These are phyloP conservation scores for Clupea harengus DNA, from an alignment of 2,113 vertebrate genomes.

Conservation along the genomic window DNA sequence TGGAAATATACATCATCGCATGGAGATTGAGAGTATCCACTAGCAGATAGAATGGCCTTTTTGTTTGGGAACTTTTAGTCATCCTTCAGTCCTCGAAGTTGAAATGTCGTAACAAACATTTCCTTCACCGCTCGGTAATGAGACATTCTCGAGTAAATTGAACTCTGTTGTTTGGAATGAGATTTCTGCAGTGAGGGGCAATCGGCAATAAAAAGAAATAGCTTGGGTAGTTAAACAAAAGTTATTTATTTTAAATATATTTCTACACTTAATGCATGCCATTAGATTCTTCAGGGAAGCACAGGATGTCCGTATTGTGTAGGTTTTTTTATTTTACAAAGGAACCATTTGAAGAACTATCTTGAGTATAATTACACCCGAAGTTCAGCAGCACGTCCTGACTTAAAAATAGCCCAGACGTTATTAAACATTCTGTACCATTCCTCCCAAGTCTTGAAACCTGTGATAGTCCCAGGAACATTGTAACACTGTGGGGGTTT, in stretches of 20 bases:
- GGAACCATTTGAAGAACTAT: neutral
- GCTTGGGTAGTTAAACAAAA: neutral
- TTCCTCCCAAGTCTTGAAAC: neutral
- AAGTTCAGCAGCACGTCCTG: neutral
- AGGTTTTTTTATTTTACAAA: neutral
- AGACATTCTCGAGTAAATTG: neutral
- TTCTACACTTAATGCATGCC: neutral
- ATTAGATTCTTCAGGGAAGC: neutral
- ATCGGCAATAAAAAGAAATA: neutral
- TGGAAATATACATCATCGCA: neutral
- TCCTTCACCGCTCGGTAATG: neutral
- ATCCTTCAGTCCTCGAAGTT: neutral
- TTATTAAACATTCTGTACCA: neutral
- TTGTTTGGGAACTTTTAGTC: neutral
- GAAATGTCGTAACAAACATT: neutral
- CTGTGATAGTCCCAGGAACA: neutral
- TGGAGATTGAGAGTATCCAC: neutral
- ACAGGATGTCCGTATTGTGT: neutral
- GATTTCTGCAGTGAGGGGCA: neutral
- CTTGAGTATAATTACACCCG: neutral
- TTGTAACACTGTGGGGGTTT: neutral
- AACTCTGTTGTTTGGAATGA: neutral
- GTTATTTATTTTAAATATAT: neutral
- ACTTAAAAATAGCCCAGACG: neutral
- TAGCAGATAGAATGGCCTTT: neutral